phyloP scores from a whole-genome alignment of 2,888 invertebrate genomes.

The Polymixis lichenea region DNA sequence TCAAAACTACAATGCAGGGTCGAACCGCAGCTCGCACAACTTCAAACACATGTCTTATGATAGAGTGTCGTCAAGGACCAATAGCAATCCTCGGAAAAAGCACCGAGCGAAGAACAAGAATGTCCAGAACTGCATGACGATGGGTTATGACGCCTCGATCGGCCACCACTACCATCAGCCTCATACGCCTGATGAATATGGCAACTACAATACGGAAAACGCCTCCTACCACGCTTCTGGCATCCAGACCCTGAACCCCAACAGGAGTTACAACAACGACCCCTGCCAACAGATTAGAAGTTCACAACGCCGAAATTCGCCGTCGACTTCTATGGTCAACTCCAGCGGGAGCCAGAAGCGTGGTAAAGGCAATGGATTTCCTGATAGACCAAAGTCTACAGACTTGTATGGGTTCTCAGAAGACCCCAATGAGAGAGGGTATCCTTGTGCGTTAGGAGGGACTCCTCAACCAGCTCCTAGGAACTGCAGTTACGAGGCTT shows the following conservation, averaged over 20 bases:
- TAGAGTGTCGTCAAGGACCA: conserved; percentile 87
- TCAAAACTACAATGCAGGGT: conserved; percentile 89
- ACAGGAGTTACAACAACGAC: conserved; percentile 87
- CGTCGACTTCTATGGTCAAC: conserved; percentile 85
- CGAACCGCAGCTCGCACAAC: conserved; percentile 88
- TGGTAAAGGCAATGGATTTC: conserved; percentile 88
- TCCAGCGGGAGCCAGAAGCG: conserved; percentile 89
- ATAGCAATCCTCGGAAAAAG: conserved; percentile 89
- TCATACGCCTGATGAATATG: conserved; percentile 88
- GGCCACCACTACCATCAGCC: conserved; percentile 89
- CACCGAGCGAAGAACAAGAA: conserved; percentile 88
- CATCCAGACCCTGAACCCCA: conserved; percentile 88
- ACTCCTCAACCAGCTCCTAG: conserved; percentile 89
- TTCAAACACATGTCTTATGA: conserved; percentile 90
- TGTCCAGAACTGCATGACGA: conserved; percentile 90
- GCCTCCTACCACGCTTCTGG: conserved; percentile 89
- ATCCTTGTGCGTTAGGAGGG: conserved; percentile 83
- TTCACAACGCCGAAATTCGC: conserved; percentile 87
- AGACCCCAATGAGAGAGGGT: conserved; percentile 85
- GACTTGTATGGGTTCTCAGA: conserved; percentile 91
- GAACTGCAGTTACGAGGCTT: conserved; percentile 87
- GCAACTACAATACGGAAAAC: conserved; percentile 87
- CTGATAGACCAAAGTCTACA: conserved; percentile 92
- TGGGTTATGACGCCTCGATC: conserved; percentile 90
- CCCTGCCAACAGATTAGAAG: conserved; percentile 81